Evolutionary conservation across 2,113 vertebrate genomes (phyloP).

Genomic region (Felis chaus): DNA sequence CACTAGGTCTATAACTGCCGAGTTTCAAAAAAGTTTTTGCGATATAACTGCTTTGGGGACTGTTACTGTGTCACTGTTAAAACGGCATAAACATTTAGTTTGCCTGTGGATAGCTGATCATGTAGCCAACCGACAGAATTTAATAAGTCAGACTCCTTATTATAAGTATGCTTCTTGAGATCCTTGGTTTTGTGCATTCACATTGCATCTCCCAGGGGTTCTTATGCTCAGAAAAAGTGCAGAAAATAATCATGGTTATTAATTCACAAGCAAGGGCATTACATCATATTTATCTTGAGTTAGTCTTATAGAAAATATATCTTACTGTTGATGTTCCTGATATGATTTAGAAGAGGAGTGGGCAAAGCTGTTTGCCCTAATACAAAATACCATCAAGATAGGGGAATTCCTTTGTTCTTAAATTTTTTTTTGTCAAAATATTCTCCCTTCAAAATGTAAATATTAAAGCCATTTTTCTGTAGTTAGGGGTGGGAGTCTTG

Average conservation of each 20-base stretch:
- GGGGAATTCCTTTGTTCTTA: neutral
- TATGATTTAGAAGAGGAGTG: neutral
- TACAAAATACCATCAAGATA: neutral
- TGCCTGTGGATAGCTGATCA: neutral
- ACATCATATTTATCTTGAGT: neutral
- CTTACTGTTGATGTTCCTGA: neutral
- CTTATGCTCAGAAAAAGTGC: neutral
- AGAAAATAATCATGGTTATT: constrained; percentile 3
- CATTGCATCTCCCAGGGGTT: neutral
- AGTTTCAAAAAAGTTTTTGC: neutral
- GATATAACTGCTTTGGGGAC: neutral
- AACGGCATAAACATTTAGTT: neutral
- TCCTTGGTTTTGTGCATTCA: neutral
- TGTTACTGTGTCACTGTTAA: neutral
- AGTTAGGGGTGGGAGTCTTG: neutral
- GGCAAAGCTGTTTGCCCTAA: neutral
- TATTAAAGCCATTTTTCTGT: neutral
- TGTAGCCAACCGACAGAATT: neutral
- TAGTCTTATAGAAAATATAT: neutral
- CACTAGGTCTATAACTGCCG: neutral
- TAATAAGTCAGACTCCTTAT: neutral
- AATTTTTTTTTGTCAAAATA: neutral
- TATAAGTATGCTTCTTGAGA: neutral
- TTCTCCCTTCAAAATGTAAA: neutral
- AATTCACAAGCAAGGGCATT: neutral